phyloP scores from a whole-genome alignment of 64 coral and sea anemone species.

The Hydrozoanthus tunicans region DNA sequence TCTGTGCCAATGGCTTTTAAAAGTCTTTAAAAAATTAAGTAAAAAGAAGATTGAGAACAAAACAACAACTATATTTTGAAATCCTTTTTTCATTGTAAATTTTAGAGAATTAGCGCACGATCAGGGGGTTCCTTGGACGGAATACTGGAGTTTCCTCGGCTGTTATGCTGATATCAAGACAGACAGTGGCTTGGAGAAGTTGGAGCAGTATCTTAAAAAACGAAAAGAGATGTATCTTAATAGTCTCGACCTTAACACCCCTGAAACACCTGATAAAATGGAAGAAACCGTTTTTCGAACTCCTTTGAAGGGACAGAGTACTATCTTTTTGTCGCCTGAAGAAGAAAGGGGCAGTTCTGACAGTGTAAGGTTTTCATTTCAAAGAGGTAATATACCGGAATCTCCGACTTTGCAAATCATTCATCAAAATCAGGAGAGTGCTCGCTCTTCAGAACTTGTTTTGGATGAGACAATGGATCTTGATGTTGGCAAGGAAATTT shows the following conservation, averaged over 20 bases:
- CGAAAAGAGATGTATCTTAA: conserved; percentile 32
- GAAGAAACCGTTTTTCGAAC: conserved; percentile 36
- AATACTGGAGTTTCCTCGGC: conserved; percentile 90
- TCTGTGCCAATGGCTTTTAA: no score
- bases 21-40: not conserved
- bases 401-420: conserved; percentile 26
- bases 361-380: not conserved
- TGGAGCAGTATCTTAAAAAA: conserved; percentile 76
- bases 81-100: not conserved
- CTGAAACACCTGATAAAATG: not conserved
- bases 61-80: not conserved
- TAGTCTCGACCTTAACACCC: not conserved
- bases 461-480: not conserved
- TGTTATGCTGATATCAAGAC: conserved; percentile 77
- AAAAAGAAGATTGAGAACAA: not conserved
- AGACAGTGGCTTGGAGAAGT: conserved; percentile 52
- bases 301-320: conserved; percentile 54
- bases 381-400: not conserved
- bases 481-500: not conserved
- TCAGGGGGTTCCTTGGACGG: conserved; percentile 68
- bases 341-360: not conserved
- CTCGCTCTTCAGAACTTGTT: not conserved
- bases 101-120: conserved; percentile 73
- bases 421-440: not conserved
- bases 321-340: conserved; percentile 38